Evolutionary conservation across 2,797 vertebrate species (phyloP).

Genomic region (Fratercula arctica): DNA sequence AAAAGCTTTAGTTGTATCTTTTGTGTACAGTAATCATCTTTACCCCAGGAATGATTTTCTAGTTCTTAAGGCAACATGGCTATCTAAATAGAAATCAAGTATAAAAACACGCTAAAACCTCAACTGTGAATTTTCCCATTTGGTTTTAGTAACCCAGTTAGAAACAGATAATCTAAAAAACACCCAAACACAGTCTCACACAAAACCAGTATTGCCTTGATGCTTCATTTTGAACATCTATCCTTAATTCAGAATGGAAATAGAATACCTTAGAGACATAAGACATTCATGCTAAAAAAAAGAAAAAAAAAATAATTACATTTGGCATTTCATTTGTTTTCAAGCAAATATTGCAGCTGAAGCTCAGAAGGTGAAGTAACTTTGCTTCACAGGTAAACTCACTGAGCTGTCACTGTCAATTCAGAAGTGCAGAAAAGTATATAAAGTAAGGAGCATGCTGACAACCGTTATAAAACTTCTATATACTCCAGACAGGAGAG

Average conservation of each 20-base stretch:
- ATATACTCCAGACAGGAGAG: background rate
- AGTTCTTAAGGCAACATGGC: background rate
- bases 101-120: background rate
- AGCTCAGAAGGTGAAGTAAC: background rate
- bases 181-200: background rate
- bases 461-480: background rate
- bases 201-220: background rate
- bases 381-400: background rate
- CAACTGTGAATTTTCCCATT: background rate
- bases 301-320: background rate
- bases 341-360: background rate
- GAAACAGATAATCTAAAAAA: background rate
- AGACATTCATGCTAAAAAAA: background rate
- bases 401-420: background rate
- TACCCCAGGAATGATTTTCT: background rate
- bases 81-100: background rate
- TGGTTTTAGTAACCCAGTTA: background rate
- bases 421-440: background rate
- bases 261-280: background rate
- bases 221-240: background rate
- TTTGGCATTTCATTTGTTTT: background rate
- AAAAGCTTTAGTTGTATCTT: background rate
- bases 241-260: background rate
- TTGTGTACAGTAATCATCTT: background rate
- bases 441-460: background rate